Conservation (phyloP, 2,888 invertebrate species). For the Epinotia demarniana region DNA sequence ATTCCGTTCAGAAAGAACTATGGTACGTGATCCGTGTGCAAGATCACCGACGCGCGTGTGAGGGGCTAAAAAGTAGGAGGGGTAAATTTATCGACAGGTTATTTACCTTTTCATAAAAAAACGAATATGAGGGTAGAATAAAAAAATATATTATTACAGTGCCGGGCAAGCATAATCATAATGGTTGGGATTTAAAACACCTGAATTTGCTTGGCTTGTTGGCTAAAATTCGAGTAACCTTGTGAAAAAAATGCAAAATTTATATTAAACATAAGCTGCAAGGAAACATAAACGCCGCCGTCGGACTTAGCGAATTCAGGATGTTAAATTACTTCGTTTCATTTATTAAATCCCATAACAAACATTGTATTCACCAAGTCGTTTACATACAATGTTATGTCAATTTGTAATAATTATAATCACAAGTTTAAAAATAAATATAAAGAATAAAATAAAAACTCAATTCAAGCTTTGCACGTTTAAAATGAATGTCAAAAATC, state of each 20-base stretch:
- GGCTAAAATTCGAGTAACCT: slow-evolving; percentile 29
- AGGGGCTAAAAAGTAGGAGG: slow-evolving; percentile 61
- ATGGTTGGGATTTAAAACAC: slow-evolving; percentile 24
- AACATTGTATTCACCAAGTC: no score
- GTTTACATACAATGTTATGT: no score
- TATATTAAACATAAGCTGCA: slow-evolving; percentile 9
- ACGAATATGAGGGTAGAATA: slow-evolving; percentile 27
- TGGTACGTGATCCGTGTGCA: slow-evolving; percentile 74
- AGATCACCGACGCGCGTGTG: slow-evolving; percentile 55
- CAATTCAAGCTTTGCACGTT: no score
- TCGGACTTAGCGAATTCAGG: neutral
- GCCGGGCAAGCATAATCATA: slow-evolving; percentile 12
- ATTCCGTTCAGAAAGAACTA: slow-evolving; percentile 82
- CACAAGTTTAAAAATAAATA: no score
- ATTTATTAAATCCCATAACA: no score
- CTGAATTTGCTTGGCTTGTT: slow-evolving; percentile 34
- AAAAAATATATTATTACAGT: slow-evolving; percentile 18
- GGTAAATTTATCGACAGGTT: slow-evolving; percentile 65
- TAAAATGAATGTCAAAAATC: no score
- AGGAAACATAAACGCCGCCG: neutral
- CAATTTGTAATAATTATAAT: no score
- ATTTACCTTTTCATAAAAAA: slow-evolving; percentile 65
- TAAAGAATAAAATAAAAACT: no score
- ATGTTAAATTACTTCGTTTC: no score
- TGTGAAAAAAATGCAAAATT: slow-evolving; percentile 30